phyloP scores from a whole-genome alignment of 1,140 invertebrate genomes.

The Leptonema lineaticorne region DNA sequence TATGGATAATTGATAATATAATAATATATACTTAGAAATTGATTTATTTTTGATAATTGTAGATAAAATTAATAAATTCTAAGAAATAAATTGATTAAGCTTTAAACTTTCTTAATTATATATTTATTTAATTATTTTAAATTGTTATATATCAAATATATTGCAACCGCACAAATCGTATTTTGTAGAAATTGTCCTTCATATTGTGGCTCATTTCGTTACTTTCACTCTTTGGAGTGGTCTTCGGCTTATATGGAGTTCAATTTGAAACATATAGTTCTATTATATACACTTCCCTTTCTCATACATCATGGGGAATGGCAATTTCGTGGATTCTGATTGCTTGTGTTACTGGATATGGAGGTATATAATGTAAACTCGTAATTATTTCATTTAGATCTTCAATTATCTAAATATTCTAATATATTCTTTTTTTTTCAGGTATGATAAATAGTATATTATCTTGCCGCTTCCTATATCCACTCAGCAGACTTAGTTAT shows the following conservation, averaged over 20 bases:
- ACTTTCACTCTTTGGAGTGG: constrained; percentile 44
- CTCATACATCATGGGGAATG: constrained; percentile 55
- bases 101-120: too few relatives aligned
- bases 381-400: not conserved
- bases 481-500: constrained; percentile 36
- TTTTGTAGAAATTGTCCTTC: constrained; percentile 34
- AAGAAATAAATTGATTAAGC: too few relatives aligned
- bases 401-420: not conserved
- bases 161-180: not conserved
- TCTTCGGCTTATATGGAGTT: constrained; percentile 49
- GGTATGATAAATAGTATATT: constrained; percentile 31
- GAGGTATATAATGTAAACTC: constrained; percentile 41
- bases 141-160: too few relatives aligned
- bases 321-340: constrained; percentile 57
- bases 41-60: too few relatives aligned
- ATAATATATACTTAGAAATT: too few relatives aligned
- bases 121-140: too few relatives aligned
- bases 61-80: too few relatives aligned
- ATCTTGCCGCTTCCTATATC: constrained; percentile 34
- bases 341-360: constrained; percentile 55
- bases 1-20: too few relatives aligned
- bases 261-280: constrained; percentile 47
- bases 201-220: constrained; percentile 46
- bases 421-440: not conserved
- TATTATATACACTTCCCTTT: constrained; percentile 56